phyloP scores from a whole-genome alignment of 1,140 invertebrate species.

The Sycophila sp. region DNA sequence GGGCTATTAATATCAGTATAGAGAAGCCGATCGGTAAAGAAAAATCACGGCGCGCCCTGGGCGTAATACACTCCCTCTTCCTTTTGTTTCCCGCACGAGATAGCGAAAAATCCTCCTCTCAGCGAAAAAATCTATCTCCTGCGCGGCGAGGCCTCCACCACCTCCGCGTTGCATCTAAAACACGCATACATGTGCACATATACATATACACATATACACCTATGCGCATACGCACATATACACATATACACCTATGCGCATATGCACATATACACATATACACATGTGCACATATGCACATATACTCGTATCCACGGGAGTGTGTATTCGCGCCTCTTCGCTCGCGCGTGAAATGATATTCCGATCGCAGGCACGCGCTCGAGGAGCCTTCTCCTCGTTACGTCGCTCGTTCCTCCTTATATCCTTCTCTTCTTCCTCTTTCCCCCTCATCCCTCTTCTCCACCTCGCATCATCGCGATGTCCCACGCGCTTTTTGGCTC shows the following conservation, averaged over 20 bases:
- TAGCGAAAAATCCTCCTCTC: neutral
- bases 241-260: neutral
- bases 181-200: no score
- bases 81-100: neutral
- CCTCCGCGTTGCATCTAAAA: no score
- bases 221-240: no score
- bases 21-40: neutral
- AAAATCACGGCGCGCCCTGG: neutral
- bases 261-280: no score
- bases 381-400: conserved; percentile 10
- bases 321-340: conserved; percentile 29
- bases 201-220: no score
- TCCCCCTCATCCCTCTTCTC: conserved; percentile 23
- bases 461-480: conserved; percentile 34
- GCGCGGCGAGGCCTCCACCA: no score
- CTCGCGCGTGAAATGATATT: conserved; percentile 51
- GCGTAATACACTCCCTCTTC: no score
- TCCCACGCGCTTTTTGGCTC: conserved; percentile 51
- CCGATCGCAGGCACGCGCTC: conserved; percentile 45
- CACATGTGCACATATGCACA: neutral
- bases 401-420: neutral
- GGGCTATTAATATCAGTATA: neutral
- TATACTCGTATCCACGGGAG: neutral
- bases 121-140: conserved; percentile 23
- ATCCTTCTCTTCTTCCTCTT: conserved; percentile 23